Evolutionary conservation across 1,140 invertebrate genomes (phyloP).

Genomic region (Littorina saxatilis): DNA sequence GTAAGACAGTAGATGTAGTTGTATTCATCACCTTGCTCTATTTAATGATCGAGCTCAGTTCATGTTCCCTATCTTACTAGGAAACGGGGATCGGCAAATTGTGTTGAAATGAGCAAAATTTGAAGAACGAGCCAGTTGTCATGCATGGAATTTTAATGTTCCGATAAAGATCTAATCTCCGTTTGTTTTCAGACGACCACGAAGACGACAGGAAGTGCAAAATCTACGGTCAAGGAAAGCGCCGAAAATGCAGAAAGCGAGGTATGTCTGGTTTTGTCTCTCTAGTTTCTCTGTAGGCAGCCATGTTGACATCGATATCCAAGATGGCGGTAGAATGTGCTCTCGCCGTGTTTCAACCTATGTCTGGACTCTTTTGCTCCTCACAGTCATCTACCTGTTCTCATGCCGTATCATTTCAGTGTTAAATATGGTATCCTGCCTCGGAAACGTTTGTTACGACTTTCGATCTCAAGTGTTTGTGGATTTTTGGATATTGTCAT

Average conservation of each 20-base stretch:
- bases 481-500: not conserved
- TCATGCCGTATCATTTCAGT: not conserved
- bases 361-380: too few species aligned
- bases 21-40: not conserved
- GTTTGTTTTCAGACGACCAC: conserved; percentile 75
- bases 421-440: not conserved
- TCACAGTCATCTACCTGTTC: not conserved
- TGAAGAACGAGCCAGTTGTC: conserved; percentile 21
- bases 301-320: conserved; percentile 62
- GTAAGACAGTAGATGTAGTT: conserved; percentile 59
- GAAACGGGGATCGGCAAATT: not conserved
- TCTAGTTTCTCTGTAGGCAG: conserved; percentile 55
- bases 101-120: conserved; percentile 4
- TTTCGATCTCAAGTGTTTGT: not conserved
- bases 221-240: conserved; percentile 76
- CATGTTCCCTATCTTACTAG: conserved; percentile 6
- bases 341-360: not conserved
- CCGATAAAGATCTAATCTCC: conserved; percentile 22
- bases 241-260: conserved; percentile 76
- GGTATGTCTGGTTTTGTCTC: conserved; percentile 56
- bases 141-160: conserved; percentile 24
- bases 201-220: conserved; percentile 76
- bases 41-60: not conserved
- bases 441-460: not conserved
- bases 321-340: conserved; percentile 62